phyloP scores from a whole-genome alignment of 2,888 invertebrate species.

The Argyresthia goedartella region DNA sequence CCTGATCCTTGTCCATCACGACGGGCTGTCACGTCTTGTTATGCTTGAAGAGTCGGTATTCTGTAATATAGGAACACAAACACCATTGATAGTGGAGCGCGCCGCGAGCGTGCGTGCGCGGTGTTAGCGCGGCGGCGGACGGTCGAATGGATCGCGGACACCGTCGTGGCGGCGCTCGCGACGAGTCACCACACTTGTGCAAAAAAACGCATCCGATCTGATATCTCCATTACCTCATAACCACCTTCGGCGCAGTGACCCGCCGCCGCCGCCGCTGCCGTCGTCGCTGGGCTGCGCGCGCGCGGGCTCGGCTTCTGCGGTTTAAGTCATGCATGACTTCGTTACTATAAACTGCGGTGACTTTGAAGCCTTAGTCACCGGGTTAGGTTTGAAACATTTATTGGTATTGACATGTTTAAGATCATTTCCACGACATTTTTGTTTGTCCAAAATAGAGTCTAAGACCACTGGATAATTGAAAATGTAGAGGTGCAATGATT shows the following conservation, averaged over 20 bases:
- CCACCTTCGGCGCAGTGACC: neutral
- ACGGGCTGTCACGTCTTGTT: constrained; percentile 12
- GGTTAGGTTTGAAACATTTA: no score
- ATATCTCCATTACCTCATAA: constrained; percentile 39
- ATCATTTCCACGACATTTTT: no score
- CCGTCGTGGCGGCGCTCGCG: constrained; percentile 45
- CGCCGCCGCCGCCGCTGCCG: no score
- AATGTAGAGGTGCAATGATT: no score
- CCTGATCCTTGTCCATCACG: constrained; percentile 74
- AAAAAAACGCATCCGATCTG: constrained; percentile 45
- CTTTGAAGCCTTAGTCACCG: no score
- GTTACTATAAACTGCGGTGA: no score
- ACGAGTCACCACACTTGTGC: constrained; percentile 12
- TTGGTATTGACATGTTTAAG: no score
- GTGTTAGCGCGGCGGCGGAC: constrained; percentile 54
- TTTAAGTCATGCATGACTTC: no score
- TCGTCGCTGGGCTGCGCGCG: no score
- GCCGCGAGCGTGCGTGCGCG: constrained; percentile 33
- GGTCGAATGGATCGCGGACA: constrained; percentile 49
- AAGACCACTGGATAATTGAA: no score
- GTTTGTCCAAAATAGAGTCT: no score
- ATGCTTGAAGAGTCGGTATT: neutral
- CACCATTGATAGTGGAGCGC: constrained; percentile 43
- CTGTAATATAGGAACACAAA: constrained; percentile 37
- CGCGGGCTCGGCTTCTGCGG: no score